Evolutionary conservation across 2,113 vertebrate genomes (phyloP), one percentile per base, ranked within the genome.

Genomic region (Pongo abelii): DNA sequence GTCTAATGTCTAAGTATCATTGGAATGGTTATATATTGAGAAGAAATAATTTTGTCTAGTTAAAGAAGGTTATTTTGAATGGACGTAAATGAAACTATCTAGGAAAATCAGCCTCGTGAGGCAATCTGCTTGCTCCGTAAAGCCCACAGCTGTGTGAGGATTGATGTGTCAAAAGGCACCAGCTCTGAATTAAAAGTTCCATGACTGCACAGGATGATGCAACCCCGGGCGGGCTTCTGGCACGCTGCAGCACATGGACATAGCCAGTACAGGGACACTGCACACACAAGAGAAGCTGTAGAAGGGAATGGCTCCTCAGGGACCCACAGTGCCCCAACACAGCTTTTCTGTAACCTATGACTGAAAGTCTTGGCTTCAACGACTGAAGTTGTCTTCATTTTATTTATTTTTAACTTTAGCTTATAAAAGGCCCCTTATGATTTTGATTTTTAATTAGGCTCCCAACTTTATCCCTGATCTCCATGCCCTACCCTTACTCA

Each of bases 351-450:
- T 48, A 43, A 48, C 55, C 38, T 84, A 0, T 57, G 32, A 18
- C 32, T 18, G 20, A 83, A 96, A 87, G 79, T 70, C 57, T 12
- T 35, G 46, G 84, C 50, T 78, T 70, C 35, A 3, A 23, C 8
- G 4, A 20, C 40, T 67, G 55, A n/a, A 87, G 18, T 35, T 46
- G 52, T 55, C 30, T 30, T 88, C 20, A 38, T 79, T 96, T 81
- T 50, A 52, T 30, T 57, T 79, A 40, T 30, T 80, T 96, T 90
- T 69, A 96, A 97, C 55, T 81, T 88, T 17, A 83, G n/a, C 27
- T 67, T 30, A 70, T 50, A 78, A 83, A 59, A 84, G 27, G 1
- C 32, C 74, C n/a, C 64, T 64, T 79, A 72, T 70, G 17, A 79
- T 52, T 92, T 38, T 27, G 14, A 55, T 46, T 89, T 91, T 78